Evolutionary conservation across 2,113 vertebrate genomes (phyloP).

Genomic region (Misgurnus anguillicaudatus): DNA sequence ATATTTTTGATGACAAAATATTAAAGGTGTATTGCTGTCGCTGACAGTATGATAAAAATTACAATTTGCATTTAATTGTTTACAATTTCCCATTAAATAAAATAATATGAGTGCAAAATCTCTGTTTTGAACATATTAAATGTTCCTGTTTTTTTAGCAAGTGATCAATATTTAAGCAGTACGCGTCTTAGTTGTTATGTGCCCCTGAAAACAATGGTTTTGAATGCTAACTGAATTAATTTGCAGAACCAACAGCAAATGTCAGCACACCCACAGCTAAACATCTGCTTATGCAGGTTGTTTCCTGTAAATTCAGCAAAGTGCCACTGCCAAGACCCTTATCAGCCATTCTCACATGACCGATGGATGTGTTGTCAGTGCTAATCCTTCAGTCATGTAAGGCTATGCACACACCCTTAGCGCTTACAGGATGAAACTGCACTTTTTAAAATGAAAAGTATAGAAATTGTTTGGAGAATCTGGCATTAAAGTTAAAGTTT

Average conservation of each 20-base stretch:
- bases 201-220: not conserved
- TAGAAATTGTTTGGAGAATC: not conserved
- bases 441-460: not conserved
- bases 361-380: conserved; percentile 22
- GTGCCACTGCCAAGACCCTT: not conserved
- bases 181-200: too few relatives aligned
- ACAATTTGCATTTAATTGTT: too few relatives aligned
- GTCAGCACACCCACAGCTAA: not conserved
- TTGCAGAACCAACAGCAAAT: not conserved
- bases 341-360: conserved; percentile 37
- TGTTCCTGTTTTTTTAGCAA: not conserved
- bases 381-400: not conserved
- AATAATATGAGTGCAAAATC: too few relatives aligned
- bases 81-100: too few relatives aligned
- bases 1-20: not conserved
- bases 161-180: not conserved
- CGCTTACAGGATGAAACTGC: conserved; percentile 6
- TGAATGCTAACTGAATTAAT: not conserved
- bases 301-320: conserved; percentile 27
- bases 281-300: not conserved
- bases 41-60: too few relatives aligned
- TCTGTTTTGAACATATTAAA: not conserved
- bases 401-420: conserved; percentile 23
- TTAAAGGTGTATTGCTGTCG: too few relatives aligned
- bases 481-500: not conserved